Base-by-base conservation (phyloP, 2,888 invertebrate genomes). In the Diadegma fenestrale region DNA sequence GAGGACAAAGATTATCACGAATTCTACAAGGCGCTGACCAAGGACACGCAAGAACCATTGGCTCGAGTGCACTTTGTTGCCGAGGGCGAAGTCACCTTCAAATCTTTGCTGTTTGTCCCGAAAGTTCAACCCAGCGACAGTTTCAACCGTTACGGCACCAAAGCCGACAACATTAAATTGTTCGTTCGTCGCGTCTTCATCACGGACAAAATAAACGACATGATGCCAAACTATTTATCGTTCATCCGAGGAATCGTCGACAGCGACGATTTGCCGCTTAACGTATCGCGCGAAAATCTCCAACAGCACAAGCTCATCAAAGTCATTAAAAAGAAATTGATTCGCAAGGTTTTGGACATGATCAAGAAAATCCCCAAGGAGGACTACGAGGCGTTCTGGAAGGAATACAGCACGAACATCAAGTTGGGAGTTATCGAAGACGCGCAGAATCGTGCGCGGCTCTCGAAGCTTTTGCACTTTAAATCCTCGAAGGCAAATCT, bases 41-140 rank as follows among this genome's bases (percentile, higher is more conserved):
- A 98, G 94, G 99, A 99, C 94, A 94, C 95, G 1, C 96, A 97
- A 82, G 96, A 97, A 75, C 98, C 99, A 12, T 94, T 99, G 69
- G 96, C 97, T 2, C 97, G 97, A 93, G 97, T 97, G 6, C 99
- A 99, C 95, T 99, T 99, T 94, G 96, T 98, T 86, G 99, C 99
- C 33, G 99, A 99, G 95, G 99, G 99, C 87, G 99, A 99, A 95
- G 99, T 99, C 8, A 98, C 99, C 8, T 99, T 99, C 95, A 99
- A 99, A 94, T 98, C 99, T 82, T 96, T 99, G 88, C 95, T 99
- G 86, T 99, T 97, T 95, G 97, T 99, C 87, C 99, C 99, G 64
- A 97, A 97, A 93, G 96, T 96, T 48, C 98, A 99, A 92, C 99
- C 99, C 0, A 95, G 96, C 12, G 99, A 99, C 94, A 97, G 97